phyloP scores from a whole-genome alignment of 2,797 vertebrate genomes.

The Holocentrus rufus region DNA sequence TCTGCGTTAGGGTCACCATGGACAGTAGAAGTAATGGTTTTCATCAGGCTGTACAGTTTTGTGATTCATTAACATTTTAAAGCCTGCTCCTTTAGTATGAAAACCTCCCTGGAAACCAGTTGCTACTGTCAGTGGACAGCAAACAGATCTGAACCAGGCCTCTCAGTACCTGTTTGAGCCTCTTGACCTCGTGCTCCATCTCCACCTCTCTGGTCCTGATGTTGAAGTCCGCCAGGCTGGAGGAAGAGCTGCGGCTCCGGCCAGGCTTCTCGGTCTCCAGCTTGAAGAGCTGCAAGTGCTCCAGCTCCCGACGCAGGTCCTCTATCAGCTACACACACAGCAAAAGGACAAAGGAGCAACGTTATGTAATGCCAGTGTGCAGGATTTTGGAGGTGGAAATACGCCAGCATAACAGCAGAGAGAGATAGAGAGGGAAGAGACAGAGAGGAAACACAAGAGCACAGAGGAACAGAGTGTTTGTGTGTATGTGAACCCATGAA shows the following conservation, averaged over 20 bases:
- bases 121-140: background rate
- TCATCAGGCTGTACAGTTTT: background rate
- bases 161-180: conserved; percentile 90
- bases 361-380: conserved; percentile 42
- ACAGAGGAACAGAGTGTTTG: conserved; percentile 18
- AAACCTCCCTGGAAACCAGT: too few species aligned
- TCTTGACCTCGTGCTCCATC: conserved; percentile 92
- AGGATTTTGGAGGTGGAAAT: conserved; percentile 30
- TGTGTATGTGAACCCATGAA: conserved; percentile 2
- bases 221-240: conserved; percentile 87
- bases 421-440: background rate
- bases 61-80: background rate
- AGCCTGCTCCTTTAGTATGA: too few species aligned
- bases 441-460: conserved; percentile 2
- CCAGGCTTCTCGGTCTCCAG: conserved; percentile 89
- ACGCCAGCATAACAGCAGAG: conserved; percentile 14
- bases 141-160: background rate
- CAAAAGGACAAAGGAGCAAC: background rate
- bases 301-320: conserved; percentile 92
- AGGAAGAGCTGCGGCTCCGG: conserved; percentile 84
- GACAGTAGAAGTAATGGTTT: too few species aligned
- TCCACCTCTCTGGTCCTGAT: conserved; percentile 91
- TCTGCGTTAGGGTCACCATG: too few species aligned
- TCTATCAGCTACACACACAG: conserved; percentile 88
- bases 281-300: conserved; percentile 93